Percentiles rank a stretch among this genome's conserved stretches.
phyloP scores from a whole-genome alignment of 37 sponge, comb jelly and placozoan species.

The Cladorhizidae sp. region DNA sequence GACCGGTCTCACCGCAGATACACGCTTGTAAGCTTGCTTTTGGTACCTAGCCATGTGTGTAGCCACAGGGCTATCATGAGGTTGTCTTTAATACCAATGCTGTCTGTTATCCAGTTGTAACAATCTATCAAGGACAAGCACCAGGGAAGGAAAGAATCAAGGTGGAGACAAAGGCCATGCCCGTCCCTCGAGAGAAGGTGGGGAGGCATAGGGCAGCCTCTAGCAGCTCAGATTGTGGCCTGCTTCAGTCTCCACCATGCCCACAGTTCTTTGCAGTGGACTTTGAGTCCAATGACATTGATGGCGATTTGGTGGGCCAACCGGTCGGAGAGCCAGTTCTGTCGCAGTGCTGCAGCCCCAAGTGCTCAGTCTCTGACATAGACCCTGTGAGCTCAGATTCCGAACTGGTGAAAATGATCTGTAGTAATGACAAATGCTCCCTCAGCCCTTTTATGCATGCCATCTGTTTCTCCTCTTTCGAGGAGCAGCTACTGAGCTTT shows the following conservation, averaged over 20 bases:
- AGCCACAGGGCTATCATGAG: neutral
- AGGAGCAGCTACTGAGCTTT: conserved; percentile 76
- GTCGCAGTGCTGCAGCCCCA: conserved; percentile 65
- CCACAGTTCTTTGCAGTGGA: conserved; percentile 23
- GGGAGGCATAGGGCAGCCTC: conserved; percentile 46
- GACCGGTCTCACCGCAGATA: neutral
- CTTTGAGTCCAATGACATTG: conserved; percentile 34
- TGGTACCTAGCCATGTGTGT: neutral
- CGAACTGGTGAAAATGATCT: conserved; percentile 73
- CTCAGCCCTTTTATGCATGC: conserved; percentile 83
- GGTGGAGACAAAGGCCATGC: conserved; percentile 37
- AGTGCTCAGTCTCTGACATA: conserved; percentile 44
- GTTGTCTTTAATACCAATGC: neutral
- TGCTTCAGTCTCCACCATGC: conserved; percentile 21
- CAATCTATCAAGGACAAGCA: neutral
- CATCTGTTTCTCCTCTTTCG: conserved; percentile 77
- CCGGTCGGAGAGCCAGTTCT: conserved; percentile 12
- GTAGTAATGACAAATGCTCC: conserved; percentile 79
- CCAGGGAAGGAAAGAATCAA: neutral
- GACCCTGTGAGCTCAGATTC: conserved; percentile 28
- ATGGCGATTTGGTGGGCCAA: conserved; percentile 7
- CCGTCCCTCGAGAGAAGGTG: conserved; percentile 53
- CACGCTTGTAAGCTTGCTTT: neutral
- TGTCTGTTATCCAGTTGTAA: neutral
- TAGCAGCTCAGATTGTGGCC: conserved; percentile 55